A percentile compares a stretch with the other conserved stretches of the same genome.
phyloP scores from a whole-genome alignment of 2,888 invertebrate genomes.

The Melolontha melolontha region DNA sequence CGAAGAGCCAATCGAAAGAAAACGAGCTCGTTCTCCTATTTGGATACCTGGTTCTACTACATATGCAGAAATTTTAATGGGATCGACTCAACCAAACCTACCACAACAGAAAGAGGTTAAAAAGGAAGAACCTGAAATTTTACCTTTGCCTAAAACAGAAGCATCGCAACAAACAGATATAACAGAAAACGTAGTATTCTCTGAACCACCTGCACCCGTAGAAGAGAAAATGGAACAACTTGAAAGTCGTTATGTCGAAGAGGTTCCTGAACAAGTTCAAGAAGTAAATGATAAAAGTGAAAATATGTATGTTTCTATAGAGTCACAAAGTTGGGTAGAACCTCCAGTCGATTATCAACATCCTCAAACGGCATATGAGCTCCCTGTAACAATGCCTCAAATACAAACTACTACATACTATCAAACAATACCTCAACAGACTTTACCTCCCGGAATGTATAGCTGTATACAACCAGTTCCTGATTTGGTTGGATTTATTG shows the following conservation, averaged over 20 bases:
- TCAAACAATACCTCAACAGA: constrained; percentile 48
- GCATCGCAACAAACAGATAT: constrained; percentile 24
- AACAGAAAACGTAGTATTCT: constrained; percentile 21
- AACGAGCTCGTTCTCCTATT: constrained; percentile 73
- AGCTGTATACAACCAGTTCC: constrained; percentile 67
- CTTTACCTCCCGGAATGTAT: constrained; percentile 59
- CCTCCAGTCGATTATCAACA: constrained; percentile 54
- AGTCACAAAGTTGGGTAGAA: constrained; percentile 42
- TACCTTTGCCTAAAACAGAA: constrained; percentile 25
- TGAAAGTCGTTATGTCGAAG: background rate
- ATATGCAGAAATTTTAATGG: constrained; percentile 84
- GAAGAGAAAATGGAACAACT: constrained; percentile 3
- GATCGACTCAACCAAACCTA: constrained; percentile 55
- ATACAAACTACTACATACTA: constrained; percentile 46
- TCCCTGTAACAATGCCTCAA: constrained; percentile 45
- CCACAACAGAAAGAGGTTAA: constrained; percentile 48
- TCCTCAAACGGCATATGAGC: constrained; percentile 49
- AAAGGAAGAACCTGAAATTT: constrained; percentile 20
- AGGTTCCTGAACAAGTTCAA: background rate
- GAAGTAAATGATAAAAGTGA: background rate
- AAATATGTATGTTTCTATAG: constrained; percentile 22
- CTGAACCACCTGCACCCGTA: background rate
- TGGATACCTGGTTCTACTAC: constrained; percentile 81
- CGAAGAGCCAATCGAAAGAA: constrained; percentile 66
- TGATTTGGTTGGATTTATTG: constrained; percentile 67